Conservation (phyloP, 1,140 invertebrate genomes). For the Elymnias hypermnestra region DNA sequence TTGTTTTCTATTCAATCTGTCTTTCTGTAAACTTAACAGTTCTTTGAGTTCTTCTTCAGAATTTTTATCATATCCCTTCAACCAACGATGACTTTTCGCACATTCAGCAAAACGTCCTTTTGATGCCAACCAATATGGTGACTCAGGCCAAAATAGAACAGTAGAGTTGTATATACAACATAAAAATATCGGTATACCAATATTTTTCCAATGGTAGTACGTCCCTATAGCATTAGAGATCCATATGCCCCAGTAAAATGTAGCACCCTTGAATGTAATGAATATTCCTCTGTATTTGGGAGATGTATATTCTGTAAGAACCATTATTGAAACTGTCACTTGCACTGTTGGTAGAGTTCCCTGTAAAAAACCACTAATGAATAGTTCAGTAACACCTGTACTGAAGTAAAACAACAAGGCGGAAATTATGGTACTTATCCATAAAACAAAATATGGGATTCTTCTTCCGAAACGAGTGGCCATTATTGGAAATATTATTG, state of each 20-base stretch:
- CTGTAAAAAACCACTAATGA: slow-evolving; percentile 26
- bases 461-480: slow-evolving; percentile 17
- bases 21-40: slow-evolving; percentile 17
- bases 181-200: slow-evolving; percentile 23
- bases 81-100: slow-evolving; percentile 23
- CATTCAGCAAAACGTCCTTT: slow-evolving; percentile 27
- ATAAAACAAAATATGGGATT: slow-evolving; percentile 4
- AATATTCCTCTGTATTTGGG: slow-evolving; percentile 34
- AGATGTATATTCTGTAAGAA: slow-evolving; percentile 33
- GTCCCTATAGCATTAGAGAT: slow-evolving; percentile 34
- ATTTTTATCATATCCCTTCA: slow-evolving; percentile 22
- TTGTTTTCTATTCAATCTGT: not conserved
- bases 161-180: slow-evolving; percentile 21
- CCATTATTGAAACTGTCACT: slow-evolving; percentile 21
- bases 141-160: slow-evolving; percentile 29
- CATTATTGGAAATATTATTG: slow-evolving; percentile 13
- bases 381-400: slow-evolving; percentile 20
- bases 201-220: slow-evolving; percentile 33
- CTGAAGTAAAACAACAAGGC: slow-evolving; percentile 23
- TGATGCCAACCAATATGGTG: slow-evolving; percentile 34
- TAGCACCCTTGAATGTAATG: slow-evolving; percentile 29
- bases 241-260: slow-evolving; percentile 34
- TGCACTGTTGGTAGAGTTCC: slow-evolving; percentile 18
- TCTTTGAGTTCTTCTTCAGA: slow-evolving; percentile 28
- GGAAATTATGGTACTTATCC: slow-evolving; percentile 5